These are phyloP conservation scores for Protosalanx chinensis DNA, from an alignment of 2,797 vertebrate genomes.

Conservation along the genomic window DNA sequence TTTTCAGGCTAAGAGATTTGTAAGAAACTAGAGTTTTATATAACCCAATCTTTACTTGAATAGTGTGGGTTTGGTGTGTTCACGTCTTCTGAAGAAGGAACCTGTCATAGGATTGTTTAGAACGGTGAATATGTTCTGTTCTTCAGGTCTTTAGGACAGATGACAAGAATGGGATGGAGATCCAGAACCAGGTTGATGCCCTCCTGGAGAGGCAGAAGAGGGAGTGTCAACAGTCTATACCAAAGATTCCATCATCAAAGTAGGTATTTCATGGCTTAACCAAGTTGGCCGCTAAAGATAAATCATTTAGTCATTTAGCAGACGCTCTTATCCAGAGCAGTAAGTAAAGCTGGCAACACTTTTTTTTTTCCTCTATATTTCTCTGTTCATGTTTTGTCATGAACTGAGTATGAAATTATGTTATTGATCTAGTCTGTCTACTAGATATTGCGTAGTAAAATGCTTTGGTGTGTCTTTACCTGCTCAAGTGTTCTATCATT, in stretches of 20 bases:
- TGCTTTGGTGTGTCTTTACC: neutral
- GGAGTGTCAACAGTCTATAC: conserved; percentile 71
- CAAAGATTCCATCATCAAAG: conserved; percentile 83
- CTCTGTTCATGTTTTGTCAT: too few relatives aligned
- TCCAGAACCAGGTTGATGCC: conserved; percentile 90
- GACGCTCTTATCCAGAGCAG: too few relatives aligned
- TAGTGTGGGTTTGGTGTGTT: neutral
- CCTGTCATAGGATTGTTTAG: neutral
- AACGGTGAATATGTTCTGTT: neutral
- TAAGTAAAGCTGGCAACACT: too few relatives aligned
- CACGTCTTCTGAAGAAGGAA: too few relatives aligned
- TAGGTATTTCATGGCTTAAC: conserved; percentile 43
- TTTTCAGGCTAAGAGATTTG: conserved; percentile 92
- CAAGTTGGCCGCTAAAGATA: too few relatives aligned
- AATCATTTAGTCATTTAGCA: too few relatives aligned
- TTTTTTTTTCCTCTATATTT: too few relatives aligned
- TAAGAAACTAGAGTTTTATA: conserved; percentile 65
- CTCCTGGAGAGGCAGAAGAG: conserved; percentile 90
- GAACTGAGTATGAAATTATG: too few relatives aligned
- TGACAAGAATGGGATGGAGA: conserved; percentile 94
- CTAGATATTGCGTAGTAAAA: neutral
- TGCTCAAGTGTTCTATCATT: neutral
- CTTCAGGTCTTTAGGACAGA: conserved; percentile 93
- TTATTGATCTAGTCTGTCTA: too few relatives aligned
- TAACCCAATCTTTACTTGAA: neutral